phyloP scores from a whole-genome alignment of 2,797 vertebrate species.

The Acipenser transmontanus region DNA sequence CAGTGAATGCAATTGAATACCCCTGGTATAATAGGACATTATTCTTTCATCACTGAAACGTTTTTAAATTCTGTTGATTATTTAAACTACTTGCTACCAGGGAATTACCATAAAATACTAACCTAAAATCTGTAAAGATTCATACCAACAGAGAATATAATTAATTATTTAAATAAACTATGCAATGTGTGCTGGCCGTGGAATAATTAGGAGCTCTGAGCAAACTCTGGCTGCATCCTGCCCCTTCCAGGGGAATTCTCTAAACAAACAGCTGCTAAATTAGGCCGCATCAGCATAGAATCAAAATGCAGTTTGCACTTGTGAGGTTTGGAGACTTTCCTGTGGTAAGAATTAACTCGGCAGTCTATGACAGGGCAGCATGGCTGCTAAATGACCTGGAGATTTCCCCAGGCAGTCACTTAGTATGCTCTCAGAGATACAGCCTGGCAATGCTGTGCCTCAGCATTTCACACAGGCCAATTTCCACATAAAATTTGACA shows the following conservation, averaged over 20 bases:
- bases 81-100: neutral
- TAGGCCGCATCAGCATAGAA: conserved; percentile 12
- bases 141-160: conserved; percentile 1
- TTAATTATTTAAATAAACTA: conserved; percentile 10
- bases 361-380: conserved; percentile 34
- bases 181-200: conserved; percentile 5
- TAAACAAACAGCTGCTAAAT: conserved; percentile 14
- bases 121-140: conserved; percentile 8
- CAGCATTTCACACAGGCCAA: conserved; percentile 17
- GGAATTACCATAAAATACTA: conserved; percentile 3
- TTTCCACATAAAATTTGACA: neutral
- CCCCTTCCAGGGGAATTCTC: conserved; percentile 19
- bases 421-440: conserved; percentile 37
- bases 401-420: conserved; percentile 37
- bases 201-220: conserved; percentile 8
- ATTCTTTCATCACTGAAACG: too few species aligned
- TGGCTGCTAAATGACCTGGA: conserved; percentile 37
- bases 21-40: too few species aligned
- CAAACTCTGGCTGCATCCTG: conserved; percentile 37
- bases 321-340: conserved; percentile 42
- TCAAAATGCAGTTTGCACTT: conserved; percentile 25
- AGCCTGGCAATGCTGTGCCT: conserved; percentile 28
- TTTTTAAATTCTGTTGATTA: too few species aligned
- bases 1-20: too few species aligned
- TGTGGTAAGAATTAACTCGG: conserved; percentile 36